phyloP scores from a whole-genome alignment of 2,113 vertebrate species.

The Meleagris gallopavo region DNA sequence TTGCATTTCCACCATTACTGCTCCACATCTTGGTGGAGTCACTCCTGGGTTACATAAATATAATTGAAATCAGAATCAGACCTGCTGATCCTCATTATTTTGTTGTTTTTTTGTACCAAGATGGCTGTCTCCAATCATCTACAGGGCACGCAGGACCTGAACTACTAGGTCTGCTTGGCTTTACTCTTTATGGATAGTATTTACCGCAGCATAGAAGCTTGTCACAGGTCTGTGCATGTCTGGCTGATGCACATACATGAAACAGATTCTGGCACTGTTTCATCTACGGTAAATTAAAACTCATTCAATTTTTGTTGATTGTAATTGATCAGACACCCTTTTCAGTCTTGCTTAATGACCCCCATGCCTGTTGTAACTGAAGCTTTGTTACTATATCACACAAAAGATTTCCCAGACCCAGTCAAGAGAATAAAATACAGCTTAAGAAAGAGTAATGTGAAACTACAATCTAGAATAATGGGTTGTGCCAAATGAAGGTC shows the following conservation, averaged over 20 bases:
- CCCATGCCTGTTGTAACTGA: background rate
- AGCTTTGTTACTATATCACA: constrained; percentile 4
- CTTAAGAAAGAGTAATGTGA: constrained; percentile 19
- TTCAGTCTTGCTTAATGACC: constrained; percentile 36
- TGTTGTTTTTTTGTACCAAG: constrained; percentile 39
- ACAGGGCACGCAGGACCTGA: background rate
- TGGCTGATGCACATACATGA: constrained; percentile 6
- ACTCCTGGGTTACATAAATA: constrained; percentile 54
- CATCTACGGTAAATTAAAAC: background rate
- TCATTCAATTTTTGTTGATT: constrained; percentile 34
- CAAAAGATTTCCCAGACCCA: background rate
- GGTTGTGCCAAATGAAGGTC: constrained; percentile 17
- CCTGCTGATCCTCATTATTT: constrained; percentile 60
- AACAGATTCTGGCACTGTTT: constrained; percentile 33
- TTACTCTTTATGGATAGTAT: background rate
- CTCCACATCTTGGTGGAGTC: constrained; percentile 41
- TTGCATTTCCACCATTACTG: constrained; percentile 22
- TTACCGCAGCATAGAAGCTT: background rate
- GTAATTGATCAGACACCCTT: constrained; percentile 51
- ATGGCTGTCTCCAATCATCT: constrained; percentile 4
- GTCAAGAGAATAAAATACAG: background rate
- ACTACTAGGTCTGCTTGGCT: background rate
- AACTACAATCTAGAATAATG: constrained; percentile 23
- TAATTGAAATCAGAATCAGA: constrained; percentile 64
- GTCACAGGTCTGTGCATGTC: constrained; percentile 40